These are phyloP conservation scores for Lytechinus variegatus DNA, from an alignment of 35 echinoderm and acorn worm species.

Conservation along the genomic window DNA sequence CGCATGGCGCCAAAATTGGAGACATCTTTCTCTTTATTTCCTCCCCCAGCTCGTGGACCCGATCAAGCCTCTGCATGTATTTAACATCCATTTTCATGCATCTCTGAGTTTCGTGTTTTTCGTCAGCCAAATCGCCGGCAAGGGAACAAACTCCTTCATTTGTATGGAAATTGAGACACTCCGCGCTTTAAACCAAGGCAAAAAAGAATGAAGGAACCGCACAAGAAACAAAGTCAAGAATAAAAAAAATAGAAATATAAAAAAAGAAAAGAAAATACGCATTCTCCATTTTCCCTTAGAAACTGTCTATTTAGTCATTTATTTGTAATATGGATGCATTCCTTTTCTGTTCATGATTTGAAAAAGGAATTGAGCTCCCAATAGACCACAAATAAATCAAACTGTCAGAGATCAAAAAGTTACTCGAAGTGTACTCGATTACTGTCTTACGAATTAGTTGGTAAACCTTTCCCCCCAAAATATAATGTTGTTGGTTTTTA, in stretches of 20 bases:
- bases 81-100: conserved; percentile 8
- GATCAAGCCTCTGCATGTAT: neutral
- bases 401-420: neutral
- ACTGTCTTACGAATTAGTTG: neutral
- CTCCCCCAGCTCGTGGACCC: neutral
- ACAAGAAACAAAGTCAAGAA: neutral
- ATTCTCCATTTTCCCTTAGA: neutral
- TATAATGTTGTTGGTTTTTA: too few relatives aligned
- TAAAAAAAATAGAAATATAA: neutral
- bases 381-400: neutral
- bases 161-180: conserved; percentile 8
- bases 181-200: neutral
- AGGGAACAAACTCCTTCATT: neutral
- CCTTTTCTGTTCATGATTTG: neutral
- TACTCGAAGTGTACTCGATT: neutral
- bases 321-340: neutral
- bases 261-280: neutral
- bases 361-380: neutral
- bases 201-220: neutral
- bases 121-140: neutral
- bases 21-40: neutral
- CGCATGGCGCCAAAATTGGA: neutral
- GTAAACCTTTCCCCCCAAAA: neutral
- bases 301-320: neutral
- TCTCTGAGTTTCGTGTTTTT: neutral